Evolutionary conservation across 2,113 vertebrate species (phyloP), one percentile per base, ranked within the genome.

Genomic region (Hippocampus mohnikei): DNA sequence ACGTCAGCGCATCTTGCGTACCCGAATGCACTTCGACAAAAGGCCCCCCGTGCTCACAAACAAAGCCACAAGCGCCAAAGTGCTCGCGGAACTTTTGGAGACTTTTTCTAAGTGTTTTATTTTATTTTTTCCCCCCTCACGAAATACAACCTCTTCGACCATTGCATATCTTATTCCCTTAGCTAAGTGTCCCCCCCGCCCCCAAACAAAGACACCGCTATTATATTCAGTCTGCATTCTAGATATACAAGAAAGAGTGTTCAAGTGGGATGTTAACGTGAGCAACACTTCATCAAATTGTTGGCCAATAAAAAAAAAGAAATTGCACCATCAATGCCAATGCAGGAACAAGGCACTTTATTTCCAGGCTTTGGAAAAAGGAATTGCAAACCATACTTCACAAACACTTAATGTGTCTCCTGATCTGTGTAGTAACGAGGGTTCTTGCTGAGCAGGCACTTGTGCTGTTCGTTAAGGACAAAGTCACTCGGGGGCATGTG

Each of bases 381-480:
- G 62, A 76, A 67, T 12, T 25, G 53, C 78, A 50, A 82, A 82
- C 77, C 82, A 69, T 68, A 81, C 60, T 76, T 80, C 55, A 76
- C 68, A 79, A 77, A 84, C 77, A 78, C 76, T 82, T 82, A 72
- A 61, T 78, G 73, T 66, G 70, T 70, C 65, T 76, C 70, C 72
- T 84, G 79, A 83, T 77, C 72, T 83, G 75, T 82, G 83, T 84
- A 74, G 70, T 82, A 74, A 87, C 79, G 80, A 76, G 72, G 42
- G 27, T 25, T 63, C 60, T 59, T 79, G 74, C 80, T 88, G 81
- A 80, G 66, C 48, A 75, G 72, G 73, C 77, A 85, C 73, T 77
- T 80, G 67, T 77, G 71, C 15, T 53, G 76, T 70, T 79, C 33
- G 73, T 81, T 85, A 76, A 80, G 78, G 77, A 29, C 66, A 71